Evolutionary conservation across 2,888 invertebrate species (phyloP).

Genomic region (Brachyopa scutellaris): DNA sequence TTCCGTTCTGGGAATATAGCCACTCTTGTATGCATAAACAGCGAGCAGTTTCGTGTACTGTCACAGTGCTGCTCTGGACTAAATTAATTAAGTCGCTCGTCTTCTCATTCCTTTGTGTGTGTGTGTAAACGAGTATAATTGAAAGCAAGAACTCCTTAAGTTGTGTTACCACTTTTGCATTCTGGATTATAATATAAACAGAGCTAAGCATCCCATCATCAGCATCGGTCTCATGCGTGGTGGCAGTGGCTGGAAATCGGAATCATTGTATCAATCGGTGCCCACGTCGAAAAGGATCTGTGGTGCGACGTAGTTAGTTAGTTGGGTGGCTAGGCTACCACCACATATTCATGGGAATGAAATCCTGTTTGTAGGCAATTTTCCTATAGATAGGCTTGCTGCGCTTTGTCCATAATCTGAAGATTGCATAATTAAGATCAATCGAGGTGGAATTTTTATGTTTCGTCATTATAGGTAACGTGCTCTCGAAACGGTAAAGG

Average conservation of each 20-base stretch:
- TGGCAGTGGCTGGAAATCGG: not conserved
- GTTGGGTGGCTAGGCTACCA: slow-evolving; percentile 33
- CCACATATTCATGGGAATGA: slow-evolving; percentile 62
- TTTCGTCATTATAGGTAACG: slow-evolving; percentile 71
- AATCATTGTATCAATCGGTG: slow-evolving; percentile 48
- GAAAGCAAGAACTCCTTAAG: slow-evolving; percentile 12
- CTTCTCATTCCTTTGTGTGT: slow-evolving; percentile 8
- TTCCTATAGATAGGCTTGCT: slow-evolving; percentile 50
- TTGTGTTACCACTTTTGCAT: slow-evolving; percentile 49
- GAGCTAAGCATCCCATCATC: slow-evolving; percentile 59
- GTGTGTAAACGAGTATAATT: slow-evolving; percentile 39
- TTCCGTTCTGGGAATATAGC: slow-evolving; percentile 44
- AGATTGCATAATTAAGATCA: slow-evolving; percentile 76
- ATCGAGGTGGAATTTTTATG: slow-evolving; percentile 74
- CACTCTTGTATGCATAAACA: slow-evolving; percentile 24
- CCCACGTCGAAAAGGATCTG: slow-evolving; percentile 39
- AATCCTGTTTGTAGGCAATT: slow-evolving; percentile 64
- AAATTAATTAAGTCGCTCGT: slow-evolving; percentile 62
- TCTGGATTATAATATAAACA: slow-evolving; percentile 46
- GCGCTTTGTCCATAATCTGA: slow-evolving; percentile 59
- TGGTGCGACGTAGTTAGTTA: slow-evolving; percentile 6
- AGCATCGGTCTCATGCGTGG: slow-evolving; percentile 32
- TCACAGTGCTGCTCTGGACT: slow-evolving; percentile 34
- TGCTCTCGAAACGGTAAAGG: slow-evolving; percentile 36
- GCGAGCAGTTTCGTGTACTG: slow-evolving; percentile 19